Evolutionary conservation across 2,888 invertebrate genomes (phyloP).

Genomic region (Chrysolina haemoptera): DNA sequence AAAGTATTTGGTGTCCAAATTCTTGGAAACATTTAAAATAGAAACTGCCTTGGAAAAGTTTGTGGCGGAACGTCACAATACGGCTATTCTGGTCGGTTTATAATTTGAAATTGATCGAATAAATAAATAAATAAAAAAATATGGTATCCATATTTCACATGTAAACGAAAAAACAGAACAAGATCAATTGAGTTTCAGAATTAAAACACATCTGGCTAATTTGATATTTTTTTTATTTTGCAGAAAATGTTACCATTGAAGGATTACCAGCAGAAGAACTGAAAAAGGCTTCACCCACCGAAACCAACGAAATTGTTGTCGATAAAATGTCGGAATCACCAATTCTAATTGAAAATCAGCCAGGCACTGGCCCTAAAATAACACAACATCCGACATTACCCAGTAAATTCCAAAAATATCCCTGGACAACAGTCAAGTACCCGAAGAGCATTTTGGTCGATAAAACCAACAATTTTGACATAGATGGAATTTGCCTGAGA

Average conservation of each 20-base stretch:
- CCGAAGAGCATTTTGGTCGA: conserved; percentile 40
- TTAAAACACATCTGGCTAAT: no score
- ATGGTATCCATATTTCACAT: no score
- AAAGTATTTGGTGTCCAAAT: no score
- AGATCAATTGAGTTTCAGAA: no score
- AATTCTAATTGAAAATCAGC: not conserved
- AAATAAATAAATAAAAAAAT: no score
- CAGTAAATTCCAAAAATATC: not conserved
- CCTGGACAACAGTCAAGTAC: conserved; percentile 24
- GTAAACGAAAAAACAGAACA: no score
- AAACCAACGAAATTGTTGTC: not conserved
- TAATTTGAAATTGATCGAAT: no score
- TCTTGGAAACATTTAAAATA: no score
- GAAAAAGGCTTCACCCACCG: not conserved
- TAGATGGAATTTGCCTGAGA: conserved; percentile 49
- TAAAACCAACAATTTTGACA: conserved; percentile 38
- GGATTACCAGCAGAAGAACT: not conserved
- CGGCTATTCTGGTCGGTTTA: no score
- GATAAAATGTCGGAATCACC: conserved; percentile 1
- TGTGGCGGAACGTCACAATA: no score
- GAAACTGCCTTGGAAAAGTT: no score
- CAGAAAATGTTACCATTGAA: conserved; percentile 12
- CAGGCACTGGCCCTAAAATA: not conserved
- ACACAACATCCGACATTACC: conserved; percentile 13
- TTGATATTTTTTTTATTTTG: not conserved